Conservation (phyloP, 1,140 invertebrate genomes). For the Heliconius melpomene region DNA sequence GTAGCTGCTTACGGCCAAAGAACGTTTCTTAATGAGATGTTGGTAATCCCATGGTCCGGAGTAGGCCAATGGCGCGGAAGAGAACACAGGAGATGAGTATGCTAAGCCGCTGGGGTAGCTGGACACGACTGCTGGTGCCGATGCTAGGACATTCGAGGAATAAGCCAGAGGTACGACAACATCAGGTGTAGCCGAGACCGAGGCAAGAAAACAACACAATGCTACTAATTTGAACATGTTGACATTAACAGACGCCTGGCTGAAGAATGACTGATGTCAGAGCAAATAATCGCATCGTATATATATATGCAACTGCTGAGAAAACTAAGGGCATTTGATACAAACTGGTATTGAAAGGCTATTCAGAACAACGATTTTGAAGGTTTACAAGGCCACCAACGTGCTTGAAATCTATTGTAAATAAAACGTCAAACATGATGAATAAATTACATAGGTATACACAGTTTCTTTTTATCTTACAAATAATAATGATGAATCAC, state of each 20-base stretch:
- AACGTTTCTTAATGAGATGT: constrained; percentile 67
- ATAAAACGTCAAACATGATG: no score
- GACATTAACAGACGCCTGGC: constrained; percentile 1
- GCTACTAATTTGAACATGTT: constrained; percentile 37
- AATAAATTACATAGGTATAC: no score
- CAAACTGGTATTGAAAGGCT: constrained; percentile 42
- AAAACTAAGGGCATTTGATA: constrained; percentile 23
- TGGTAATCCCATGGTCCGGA: constrained; percentile 35
- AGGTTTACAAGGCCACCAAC: constrained; percentile 25
- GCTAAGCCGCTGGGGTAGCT: constrained; percentile 48
- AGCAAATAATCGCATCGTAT: constrained; percentile 23
- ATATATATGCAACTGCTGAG: constrained; percentile 37
- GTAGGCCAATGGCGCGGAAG: constrained; percentile 41
- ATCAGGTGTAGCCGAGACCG: constrained; percentile 22
- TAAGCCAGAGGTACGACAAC: constrained; percentile 51
- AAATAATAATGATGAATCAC: no score
- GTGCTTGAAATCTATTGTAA: not conserved
- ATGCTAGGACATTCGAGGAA: constrained; percentile 48
- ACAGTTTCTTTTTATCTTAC: no score
- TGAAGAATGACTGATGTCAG: constrained; percentile 35
- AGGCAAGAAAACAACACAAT: constrained; percentile 35
- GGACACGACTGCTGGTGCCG: constrained; percentile 35
- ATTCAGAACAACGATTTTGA: constrained; percentile 31
- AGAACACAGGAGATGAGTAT: constrained; percentile 49
- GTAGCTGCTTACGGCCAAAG: constrained; percentile 47